phyloP scores from a whole-genome alignment of 64 coral and sea anemone species.

The Hydrozoanthus tunicans region DNA sequence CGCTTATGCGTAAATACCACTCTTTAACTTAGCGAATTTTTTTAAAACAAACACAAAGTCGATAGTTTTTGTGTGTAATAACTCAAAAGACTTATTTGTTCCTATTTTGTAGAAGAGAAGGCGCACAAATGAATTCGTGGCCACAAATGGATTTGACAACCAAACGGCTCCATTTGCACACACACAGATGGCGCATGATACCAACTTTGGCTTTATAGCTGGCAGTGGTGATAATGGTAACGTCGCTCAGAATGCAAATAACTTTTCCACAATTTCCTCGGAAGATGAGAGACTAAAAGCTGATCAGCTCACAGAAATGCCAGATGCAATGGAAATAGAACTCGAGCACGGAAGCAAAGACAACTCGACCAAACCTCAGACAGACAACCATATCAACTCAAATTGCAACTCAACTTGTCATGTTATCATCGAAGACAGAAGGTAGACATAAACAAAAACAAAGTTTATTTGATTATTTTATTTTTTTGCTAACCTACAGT shows the following conservation, averaged over 20 bases:
- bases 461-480: background rate
- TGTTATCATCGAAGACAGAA: conserved; percentile 59
- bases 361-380: background rate
- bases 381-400: conserved; percentile 27
- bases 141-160: background rate
- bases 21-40: too few relatives aligned
- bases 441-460: background rate
- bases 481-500: background rate
- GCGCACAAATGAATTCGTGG: background rate
- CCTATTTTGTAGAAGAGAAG: conserved; percentile 20
- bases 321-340: background rate
- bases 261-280: background rate
- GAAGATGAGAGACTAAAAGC: background rate
- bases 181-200: conserved; percentile 25
- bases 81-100: background rate
- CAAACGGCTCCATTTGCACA: background rate
- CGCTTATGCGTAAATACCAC: too few relatives aligned
- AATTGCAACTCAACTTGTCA: conserved; percentile 36
- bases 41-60: too few relatives aligned
- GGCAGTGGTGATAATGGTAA: background rate
- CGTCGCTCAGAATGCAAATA: background rate
- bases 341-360: background rate
- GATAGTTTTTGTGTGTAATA: background rate
- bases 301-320: background rate
- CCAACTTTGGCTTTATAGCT: conserved; percentile 13